Percentiles rank a stretch among this genome's conserved stretches.
Conservation (phyloP, 2,113 vertebrate species). For the Scortum barcoo region DNA sequence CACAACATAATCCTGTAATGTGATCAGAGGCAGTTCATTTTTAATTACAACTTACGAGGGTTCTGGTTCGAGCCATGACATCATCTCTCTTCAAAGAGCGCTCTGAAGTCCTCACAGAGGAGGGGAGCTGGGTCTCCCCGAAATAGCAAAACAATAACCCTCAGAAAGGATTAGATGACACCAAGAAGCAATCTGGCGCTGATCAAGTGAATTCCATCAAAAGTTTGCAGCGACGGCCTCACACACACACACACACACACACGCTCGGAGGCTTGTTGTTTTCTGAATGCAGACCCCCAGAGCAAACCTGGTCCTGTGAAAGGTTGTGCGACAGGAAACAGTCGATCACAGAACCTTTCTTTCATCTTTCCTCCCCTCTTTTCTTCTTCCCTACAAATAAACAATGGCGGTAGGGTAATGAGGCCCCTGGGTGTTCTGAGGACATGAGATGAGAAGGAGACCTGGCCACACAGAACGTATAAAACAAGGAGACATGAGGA, state of each 20-base stretch:
- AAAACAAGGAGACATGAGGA: conserved; percentile 64
- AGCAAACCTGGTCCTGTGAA: conserved; percentile 59
- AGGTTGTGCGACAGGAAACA: conserved; percentile 66
- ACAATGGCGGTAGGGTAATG: conserved; percentile 78
- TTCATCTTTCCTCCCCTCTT: conserved; percentile 67
- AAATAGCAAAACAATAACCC: conserved; percentile 73
- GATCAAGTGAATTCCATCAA: conserved; percentile 71
- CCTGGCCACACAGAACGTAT: conserved; percentile 73
- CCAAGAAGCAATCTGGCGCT: conserved; percentile 64
- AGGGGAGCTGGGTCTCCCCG: conserved; percentile 50
- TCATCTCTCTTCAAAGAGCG: conserved; percentile 62
- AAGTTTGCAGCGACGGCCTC: conserved; percentile 13
- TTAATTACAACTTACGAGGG: conserved; percentile 63
- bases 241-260: conserved; percentile 10
- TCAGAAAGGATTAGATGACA: conserved; percentile 72
- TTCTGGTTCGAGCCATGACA: conserved; percentile 64
- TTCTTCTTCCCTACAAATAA: conserved; percentile 73
- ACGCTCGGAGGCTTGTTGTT: not conserved
- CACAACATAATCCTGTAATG: conserved; percentile 64
- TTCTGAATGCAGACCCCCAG: conserved; percentile 39
- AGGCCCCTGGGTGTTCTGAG: conserved; percentile 76
- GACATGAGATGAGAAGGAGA: conserved; percentile 76
- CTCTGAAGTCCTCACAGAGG: conserved; percentile 33
- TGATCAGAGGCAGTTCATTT: conserved; percentile 61
- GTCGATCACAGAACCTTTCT: conserved; percentile 72